Conservation (phyloP, 2,888 invertebrate species). For the Drosophila cyrtoloma region DNA sequence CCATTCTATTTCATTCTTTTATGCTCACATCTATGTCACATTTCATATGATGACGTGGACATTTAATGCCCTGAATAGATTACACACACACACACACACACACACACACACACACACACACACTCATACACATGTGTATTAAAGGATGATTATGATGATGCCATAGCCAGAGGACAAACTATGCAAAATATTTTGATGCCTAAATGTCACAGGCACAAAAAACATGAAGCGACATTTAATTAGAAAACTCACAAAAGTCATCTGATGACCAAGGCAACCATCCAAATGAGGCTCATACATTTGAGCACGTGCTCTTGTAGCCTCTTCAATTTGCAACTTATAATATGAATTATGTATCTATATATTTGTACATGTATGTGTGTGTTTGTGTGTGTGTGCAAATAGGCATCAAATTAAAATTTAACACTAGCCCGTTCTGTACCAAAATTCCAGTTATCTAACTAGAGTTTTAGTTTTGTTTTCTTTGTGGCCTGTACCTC, state of each 20-base stretch:
- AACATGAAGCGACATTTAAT: conserved; percentile 74
- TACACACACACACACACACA: background rate
- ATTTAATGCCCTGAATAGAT: conserved; percentile 44
- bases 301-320: background rate
- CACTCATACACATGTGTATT: conserved; percentile 19
- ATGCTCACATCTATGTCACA: conserved; percentile 50
- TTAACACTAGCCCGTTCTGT: conserved; percentile 28
- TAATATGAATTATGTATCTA: background rate
- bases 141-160: conserved; percentile 56
- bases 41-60: conserved; percentile 56
- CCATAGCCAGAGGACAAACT: conserved; percentile 51
- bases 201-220: conserved; percentile 52
- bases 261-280: conserved; percentile 35
- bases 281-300: conserved; percentile 21
- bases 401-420: conserved; percentile 45
- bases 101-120: background rate
- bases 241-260: conserved; percentile 63
- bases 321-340: background rate
- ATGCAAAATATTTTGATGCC: conserved; percentile 64
- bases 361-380: background rate
- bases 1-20: conserved; percentile 32
- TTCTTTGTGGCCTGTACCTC: conserved; percentile 12
- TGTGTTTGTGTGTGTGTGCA: conserved; percentile 10
- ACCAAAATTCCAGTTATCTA: conserved; percentile 7
- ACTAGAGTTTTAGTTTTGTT: conserved; percentile 27